Percentiles rank a stretch among this genome's conserved stretches.
phyloP scores from a whole-genome alignment of 1,140 invertebrate species.

The Epicauta chinensis region DNA sequence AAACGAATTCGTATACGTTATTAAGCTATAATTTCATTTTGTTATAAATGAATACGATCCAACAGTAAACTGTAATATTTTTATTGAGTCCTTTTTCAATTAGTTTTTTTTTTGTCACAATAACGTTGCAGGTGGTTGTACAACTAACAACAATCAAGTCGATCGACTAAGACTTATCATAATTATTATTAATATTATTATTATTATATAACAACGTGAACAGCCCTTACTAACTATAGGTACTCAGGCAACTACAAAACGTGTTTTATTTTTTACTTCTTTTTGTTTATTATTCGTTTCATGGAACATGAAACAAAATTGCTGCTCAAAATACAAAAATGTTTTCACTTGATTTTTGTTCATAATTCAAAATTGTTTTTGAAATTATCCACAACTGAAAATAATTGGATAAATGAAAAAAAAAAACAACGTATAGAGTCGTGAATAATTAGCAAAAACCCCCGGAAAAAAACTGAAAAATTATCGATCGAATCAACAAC shows the following conservation, averaged over 20 bases:
- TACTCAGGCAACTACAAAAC: constrained; percentile 42
- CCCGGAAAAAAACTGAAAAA: constrained; percentile 24
- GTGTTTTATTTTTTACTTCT: constrained; percentile 23
- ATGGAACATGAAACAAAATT: constrained; percentile 22
- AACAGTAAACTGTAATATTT: constrained; percentile 34
- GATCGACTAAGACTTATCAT: constrained; percentile 34
- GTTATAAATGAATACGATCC: constrained; percentile 1
- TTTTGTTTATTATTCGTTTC: constrained; percentile 5
- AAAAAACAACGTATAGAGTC: too few species aligned
- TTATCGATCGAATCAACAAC: constrained; percentile 39
- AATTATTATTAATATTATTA: constrained; percentile 26
- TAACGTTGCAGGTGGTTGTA: constrained; percentile 39
- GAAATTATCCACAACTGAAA: not conserved
- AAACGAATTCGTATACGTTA: too few species aligned
- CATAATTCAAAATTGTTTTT: too few species aligned
- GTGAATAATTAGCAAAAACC: not conserved
- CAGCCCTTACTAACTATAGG: constrained; percentile 43
- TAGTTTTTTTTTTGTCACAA: constrained; percentile 35
- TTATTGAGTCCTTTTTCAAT: constrained; percentile 32
- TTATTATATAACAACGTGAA: constrained; percentile 45
- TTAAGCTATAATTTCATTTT: not conserved
- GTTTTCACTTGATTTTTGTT: too few species aligned
- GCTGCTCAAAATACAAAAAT: constrained; percentile 39
- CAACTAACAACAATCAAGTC: constrained; percentile 39
- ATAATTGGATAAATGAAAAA: not conserved